Evolutionary conservation across 92 coral and sea anemone species (phyloP).

Genomic region (Epizoanthus scotinus): DNA sequence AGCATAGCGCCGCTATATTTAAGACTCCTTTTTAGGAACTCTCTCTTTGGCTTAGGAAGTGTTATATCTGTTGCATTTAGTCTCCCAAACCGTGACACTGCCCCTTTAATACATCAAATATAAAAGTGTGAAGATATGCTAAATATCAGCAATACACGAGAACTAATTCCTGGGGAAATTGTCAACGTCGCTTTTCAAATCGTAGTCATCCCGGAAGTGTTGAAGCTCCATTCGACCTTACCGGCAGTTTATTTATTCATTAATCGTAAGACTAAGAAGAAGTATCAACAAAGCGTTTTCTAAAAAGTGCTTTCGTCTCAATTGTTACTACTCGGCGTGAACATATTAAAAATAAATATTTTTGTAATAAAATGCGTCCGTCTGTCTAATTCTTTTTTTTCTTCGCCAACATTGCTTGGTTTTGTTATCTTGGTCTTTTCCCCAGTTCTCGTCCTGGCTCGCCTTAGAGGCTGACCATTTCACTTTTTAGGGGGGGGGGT

Average conservation of each 20-base stretch:
- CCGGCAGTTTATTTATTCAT: background rate
- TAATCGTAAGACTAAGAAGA: background rate
- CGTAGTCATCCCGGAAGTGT: background rate
- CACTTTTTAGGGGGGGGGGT: too few relatives aligned
- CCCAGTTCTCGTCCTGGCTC: background rate
- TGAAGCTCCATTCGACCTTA: too few relatives aligned
- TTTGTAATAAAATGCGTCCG: background rate
- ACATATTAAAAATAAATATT: conserved; percentile 8
- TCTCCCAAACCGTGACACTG: too few relatives aligned
- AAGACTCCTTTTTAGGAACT: too few relatives aligned
- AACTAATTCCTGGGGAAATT: too few relatives aligned
- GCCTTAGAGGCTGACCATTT: too few relatives aligned
- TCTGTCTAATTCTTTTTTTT: background rate
- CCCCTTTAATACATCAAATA: background rate
- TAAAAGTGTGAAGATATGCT: too few relatives aligned
- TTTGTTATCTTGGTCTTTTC: background rate
- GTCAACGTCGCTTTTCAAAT: too few relatives aligned
- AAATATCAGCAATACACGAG: too few relatives aligned
- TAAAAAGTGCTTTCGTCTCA: background rate
- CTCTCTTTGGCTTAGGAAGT: too few relatives aligned
- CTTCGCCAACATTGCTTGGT: background rate
- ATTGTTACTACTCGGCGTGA: background rate
- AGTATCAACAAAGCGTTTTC: background rate
- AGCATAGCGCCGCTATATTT: too few relatives aligned
- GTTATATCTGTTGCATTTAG: too few relatives aligned